phyloP scores from a whole-genome alignment of 1,140 invertebrate species.

The Lethrus apterus region DNA sequence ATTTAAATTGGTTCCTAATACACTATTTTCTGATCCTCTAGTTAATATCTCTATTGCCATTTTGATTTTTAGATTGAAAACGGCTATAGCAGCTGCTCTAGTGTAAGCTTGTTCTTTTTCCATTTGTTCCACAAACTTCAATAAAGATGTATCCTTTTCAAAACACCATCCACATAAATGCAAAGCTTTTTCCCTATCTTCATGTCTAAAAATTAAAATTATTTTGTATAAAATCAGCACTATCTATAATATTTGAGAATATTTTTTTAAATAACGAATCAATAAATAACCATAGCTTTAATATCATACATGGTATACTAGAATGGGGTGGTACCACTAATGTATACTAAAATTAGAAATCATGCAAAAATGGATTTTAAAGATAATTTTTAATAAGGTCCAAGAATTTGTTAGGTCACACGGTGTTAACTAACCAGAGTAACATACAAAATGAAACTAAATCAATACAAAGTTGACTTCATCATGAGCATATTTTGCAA shows the following conservation, averaged over 20 bases:
- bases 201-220: conserved; percentile 49
- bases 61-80: conserved; percentile 80
- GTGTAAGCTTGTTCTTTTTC: conserved; percentile 61
- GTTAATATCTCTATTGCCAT: conserved; percentile 80
- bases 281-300: no score
- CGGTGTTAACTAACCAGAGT: no score
- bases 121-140: conserved; percentile 51
- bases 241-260: conserved; percentile 33
- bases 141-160: conserved; percentile 51
- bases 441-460: no score
- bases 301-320: no score
- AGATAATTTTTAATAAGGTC: no score
- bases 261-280: no score
- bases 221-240: conserved; percentile 32
- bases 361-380: no score
- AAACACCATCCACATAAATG: conserved; percentile 83
- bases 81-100: conserved; percentile 80
- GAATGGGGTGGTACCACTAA: no score
- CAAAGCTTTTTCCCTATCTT: conserved; percentile 69
- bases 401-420: no score
- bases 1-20: conserved; percentile 40
- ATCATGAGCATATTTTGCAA: no score
- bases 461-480: no score
- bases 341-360: no score
- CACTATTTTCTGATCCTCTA: conserved; percentile 49